Evolutionary conservation across 2,113 vertebrate species (phyloP).

Genomic region (Capreolus pygargus): DNA sequence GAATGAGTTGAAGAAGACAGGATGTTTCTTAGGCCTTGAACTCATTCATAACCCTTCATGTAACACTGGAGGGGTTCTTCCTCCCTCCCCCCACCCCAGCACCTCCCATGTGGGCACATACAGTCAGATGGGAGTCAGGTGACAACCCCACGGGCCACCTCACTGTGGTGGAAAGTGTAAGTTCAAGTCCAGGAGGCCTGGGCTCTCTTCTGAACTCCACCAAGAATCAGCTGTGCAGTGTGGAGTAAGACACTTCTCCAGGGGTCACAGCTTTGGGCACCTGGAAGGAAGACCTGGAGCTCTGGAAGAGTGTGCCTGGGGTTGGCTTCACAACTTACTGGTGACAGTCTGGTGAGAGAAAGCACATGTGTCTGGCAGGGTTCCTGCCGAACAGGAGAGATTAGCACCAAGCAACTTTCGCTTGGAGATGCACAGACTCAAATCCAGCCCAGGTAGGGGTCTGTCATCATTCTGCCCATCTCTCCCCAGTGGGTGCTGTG

Average conservation of each 20-base stretch:
- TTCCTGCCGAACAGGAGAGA: not conserved
- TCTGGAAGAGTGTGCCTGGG: not conserved
- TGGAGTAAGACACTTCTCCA: rapidly evolving
- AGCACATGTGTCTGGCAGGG: not conserved
- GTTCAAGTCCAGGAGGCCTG: not conserved
- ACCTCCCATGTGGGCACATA: not conserved
- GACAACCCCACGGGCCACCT: not conserved
- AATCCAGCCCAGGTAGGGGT: not conserved
- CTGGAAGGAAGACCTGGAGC: no score
- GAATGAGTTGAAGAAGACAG: not conserved
- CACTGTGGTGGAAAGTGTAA: not conserved
- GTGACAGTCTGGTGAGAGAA: not conserved
- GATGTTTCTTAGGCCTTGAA: not conserved
- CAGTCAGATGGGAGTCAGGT: not conserved
- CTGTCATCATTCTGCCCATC: not conserved
- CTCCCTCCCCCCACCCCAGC: rapidly evolving
- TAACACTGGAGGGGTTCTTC: not conserved
- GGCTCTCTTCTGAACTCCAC: not conserved
- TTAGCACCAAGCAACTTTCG: not conserved
- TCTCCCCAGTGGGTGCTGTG: not conserved
- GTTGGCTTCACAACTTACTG: not conserved
- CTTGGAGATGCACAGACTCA: not conserved
- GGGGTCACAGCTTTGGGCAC: not conserved
- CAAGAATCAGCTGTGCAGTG: not conserved
- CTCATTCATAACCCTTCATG: not conserved